These are phyloP conservation scores for Lacerta agilis DNA, from an alignment of 2,797 vertebrate genomes.

Conservation along the genomic window DNA sequence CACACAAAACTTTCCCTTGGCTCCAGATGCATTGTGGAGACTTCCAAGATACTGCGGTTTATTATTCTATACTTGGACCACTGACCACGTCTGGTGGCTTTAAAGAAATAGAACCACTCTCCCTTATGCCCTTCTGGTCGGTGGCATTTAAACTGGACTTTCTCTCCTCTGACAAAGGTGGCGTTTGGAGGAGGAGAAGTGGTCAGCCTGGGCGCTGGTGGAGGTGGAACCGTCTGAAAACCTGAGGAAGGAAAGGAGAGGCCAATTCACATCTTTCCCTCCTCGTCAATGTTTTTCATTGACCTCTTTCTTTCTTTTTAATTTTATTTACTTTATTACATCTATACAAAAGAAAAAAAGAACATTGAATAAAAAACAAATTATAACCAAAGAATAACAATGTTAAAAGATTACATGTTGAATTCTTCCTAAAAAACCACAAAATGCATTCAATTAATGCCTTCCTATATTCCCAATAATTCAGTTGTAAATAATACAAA, in stretches of 20 bases:
- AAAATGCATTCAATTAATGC: no score
- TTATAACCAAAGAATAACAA: no score
- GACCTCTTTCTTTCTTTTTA: no score
- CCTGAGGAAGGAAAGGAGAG: not conserved
- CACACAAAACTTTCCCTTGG: not conserved
- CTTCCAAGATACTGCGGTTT: not conserved
- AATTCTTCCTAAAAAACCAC: no score
- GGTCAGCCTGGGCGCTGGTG: not conserved
- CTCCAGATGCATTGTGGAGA: not conserved
- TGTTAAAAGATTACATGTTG: no score
- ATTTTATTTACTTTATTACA: no score
- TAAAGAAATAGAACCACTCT: not conserved
- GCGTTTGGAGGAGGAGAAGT: not conserved
- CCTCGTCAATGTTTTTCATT: no score
- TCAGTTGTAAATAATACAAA: no score
- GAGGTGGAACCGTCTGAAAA: not conserved
- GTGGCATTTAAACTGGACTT: not conserved
- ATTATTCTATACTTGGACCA: not conserved
- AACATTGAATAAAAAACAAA: no score
- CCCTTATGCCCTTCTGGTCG: not conserved
- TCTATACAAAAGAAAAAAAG: no score
- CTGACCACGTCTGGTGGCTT: rapidly evolving
- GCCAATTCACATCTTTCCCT: no score
- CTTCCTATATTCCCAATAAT: no score
- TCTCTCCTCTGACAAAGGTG: not conserved